Evolutionary conservation across 2,797 vertebrate species (phyloP), one percentile per base, ranked within the genome.

Genomic region (Telmatherina bonti): DNA sequence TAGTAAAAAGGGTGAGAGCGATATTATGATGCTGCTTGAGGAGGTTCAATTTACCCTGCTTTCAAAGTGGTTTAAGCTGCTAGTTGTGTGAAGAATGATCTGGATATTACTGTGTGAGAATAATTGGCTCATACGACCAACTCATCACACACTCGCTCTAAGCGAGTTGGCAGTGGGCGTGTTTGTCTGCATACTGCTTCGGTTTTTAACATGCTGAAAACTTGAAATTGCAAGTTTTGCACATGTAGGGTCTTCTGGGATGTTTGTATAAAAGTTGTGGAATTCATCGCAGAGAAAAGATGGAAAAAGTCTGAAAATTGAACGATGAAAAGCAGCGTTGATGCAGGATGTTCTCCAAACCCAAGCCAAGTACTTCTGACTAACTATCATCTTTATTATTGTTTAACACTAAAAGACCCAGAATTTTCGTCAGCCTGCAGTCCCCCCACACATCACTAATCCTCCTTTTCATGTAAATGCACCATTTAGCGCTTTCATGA

Each of bases 1-100:
- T 56, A 70, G 54, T 33, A 63, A 77, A 78, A 55, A 73, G 49
- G 53, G 20, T 47, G 13, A 30, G 57, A 73, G 74, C 70, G 75
- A 75, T 81, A 53, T 64, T 61, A 66, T 76, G 70, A 81, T 73
- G 67, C 59, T 30, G 27, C 72, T 74, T 64, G 56, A 35, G 76
- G 70, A 64, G 53, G 31, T 70, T 86, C 69, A 70, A 43, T 80
- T 67, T 66, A 35, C 45, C 38, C 31, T 67, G 52, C 64, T 76
- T 73, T 84, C 22, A 75, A 61, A 84, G 63, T 75, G 76, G 68
- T 75, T 74, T n/a, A 54, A 43, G 27, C 55, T 38, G 57, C 35
- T 41, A 68, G 65, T 54, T 59, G 54, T 0, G 51, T 54, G 53
- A 22, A 58, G 45, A 52, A 62, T 79, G 41, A 62, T 66, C 59